Base-by-base conservation (phyloP, 2,888 invertebrate genomes). In the Monochamus alternatus region DNA sequence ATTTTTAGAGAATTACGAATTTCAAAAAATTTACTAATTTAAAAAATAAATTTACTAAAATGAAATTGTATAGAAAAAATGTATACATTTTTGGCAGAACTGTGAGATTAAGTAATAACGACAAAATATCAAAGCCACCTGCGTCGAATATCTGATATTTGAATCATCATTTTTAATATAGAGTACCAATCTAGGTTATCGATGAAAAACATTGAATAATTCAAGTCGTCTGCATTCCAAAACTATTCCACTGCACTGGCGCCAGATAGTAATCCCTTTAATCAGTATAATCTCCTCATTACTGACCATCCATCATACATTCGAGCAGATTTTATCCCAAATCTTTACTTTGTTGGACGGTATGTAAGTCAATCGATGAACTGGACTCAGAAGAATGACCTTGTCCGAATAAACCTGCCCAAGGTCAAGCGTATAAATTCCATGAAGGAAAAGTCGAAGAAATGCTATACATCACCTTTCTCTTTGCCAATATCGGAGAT, bases 371-470 rank as follows among this genome's bases (percentile, higher is more conserved):
- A 77, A 55, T 60, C 64, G 68, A 68, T 65, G 68, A 69, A 77
- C 67, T 70, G 77, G 68, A 78, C 67, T 73, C 68, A 71, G 38
- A 38, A 51, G 52, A 47, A 47, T 80, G 75, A 79, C 79, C 80
- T 80, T 80, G 80, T 78, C 80, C 78, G 63, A 80, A 67, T 79
- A 75, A 78, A 80, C 79, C 76, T 77, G 73, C 68, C 75, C 75
- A 79, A 79, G 79, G 78, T 70, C 69, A 70, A 66, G 12, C 52
- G 66, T 30, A 64, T 52, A 66, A 70, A 62, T 70, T 70, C 69
- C 47, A 31, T 44, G 44, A 70, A 9, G 60, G 60, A 70, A 66
- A 70, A 70, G 31, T 47, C 47, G 60, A 55, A 47, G 69, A 60
- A 51, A 30, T 12, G 60, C 22, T 44, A 59, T 30, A 38, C 43